phyloP scores from a whole-genome alignment of 2,888 invertebrate genomes.

The Agrochola lychnidis region DNA sequence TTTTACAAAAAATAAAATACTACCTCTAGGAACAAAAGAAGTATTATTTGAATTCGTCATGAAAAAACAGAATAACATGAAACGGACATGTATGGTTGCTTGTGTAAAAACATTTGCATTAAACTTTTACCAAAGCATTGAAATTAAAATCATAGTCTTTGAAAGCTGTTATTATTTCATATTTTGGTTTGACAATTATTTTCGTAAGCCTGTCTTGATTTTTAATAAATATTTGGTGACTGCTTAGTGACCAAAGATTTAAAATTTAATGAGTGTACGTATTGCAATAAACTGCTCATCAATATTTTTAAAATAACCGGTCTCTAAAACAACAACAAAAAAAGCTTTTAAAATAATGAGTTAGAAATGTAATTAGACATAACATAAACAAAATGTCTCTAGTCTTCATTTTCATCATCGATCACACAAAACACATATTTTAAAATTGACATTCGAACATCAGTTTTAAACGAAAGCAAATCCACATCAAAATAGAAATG shows the following conservation, averaged over 20 bases:
- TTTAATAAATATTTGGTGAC: not conserved
- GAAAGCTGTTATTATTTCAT: not conserved
- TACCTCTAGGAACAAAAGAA: not conserved
- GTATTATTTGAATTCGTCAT: not conserved
- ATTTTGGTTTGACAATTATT: not conserved
- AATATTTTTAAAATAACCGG: not conserved
- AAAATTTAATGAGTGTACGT: not conserved
- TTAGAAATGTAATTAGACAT: not conserved
- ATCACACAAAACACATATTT: constrained; percentile 29
- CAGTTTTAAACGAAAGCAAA: constrained; percentile 2
- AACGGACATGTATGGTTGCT: not conserved
- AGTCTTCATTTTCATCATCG: constrained; percentile 13
- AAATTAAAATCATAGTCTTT: not conserved
- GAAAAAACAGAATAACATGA: not conserved
- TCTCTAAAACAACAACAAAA: not conserved
- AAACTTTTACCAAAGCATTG: not conserved
- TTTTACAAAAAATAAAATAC: constrained; percentile 3
- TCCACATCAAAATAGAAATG: constrained; percentile 15
- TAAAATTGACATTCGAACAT: constrained; percentile 18
- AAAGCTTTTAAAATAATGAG: constrained; percentile 35
- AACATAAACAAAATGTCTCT: not conserved
- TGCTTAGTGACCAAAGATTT: not conserved
- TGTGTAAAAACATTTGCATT: not conserved
- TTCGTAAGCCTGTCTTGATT: not conserved
- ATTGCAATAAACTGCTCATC: not conserved